Conservation (phyloP, 2,888 invertebrate genomes). For the Elmis aenea region DNA sequence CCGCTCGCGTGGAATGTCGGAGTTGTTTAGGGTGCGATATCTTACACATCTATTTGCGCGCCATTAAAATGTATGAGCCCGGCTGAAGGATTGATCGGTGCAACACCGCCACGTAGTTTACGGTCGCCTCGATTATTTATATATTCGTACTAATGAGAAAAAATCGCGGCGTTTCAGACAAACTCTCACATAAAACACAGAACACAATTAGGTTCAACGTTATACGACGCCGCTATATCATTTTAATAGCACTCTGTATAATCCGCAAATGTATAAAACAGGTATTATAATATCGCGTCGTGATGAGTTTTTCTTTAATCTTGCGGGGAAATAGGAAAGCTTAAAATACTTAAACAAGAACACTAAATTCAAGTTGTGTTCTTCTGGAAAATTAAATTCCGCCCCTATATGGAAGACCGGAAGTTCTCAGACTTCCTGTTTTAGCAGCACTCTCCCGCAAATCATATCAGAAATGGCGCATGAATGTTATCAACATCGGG, state of each 20-base stretch:
- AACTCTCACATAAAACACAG: slow-evolving; percentile 18
- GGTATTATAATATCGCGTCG: slow-evolving; percentile 44
- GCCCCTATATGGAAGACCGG: slow-evolving; percentile 21
- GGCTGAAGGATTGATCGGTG: slow-evolving; percentile 17
- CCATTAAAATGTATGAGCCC: slow-evolving; percentile 29
- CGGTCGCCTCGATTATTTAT: slow-evolving; percentile 14
- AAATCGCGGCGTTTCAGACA: slow-evolving; percentile 12
- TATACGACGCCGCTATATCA: slow-evolving; percentile 37
- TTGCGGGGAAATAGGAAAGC: slow-evolving; percentile 28
- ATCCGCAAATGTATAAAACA: slow-evolving; percentile 45
- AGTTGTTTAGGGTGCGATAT: slow-evolving; percentile 25
- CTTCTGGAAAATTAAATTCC: slow-evolving; percentile 43
- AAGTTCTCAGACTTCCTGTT: slow-evolving; percentile 19
- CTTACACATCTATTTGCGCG: slow-evolving; percentile 27
- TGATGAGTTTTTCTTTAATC: slow-evolving; percentile 47
- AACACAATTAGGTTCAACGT: slow-evolving; percentile 37
- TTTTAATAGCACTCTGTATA: slow-evolving; percentile 36
- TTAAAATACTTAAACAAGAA: slow-evolving; percentile 28
- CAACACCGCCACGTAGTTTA: slow-evolving; percentile 6
- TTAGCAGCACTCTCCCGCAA: slow-evolving; percentile 21
- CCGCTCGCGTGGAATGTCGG: slow-evolving; percentile 25
- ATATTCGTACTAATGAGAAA: slow-evolving; percentile 16
- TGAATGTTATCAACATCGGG: slow-evolving; percentile 17
- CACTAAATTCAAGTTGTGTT: slow-evolving; percentile 44
- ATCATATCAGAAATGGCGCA: slow-evolving; percentile 21